phyloP scores from a whole-genome alignment of 2,113 vertebrate genomes.

The Poecile atricapillus region DNA sequence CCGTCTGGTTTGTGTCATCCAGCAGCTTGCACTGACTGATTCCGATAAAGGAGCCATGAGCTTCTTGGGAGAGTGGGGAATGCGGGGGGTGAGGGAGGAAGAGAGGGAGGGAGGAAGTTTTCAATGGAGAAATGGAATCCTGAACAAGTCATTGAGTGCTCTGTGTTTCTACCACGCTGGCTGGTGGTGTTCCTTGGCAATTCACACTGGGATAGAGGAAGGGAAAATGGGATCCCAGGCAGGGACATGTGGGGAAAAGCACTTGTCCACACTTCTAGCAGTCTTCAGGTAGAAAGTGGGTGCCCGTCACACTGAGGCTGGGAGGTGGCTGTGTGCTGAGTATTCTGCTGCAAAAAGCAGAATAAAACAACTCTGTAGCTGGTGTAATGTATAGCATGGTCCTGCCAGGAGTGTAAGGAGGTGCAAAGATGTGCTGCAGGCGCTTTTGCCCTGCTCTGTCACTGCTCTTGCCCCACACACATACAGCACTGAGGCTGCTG shows the following conservation, averaged over 20 bases:
- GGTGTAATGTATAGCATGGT: not conserved
- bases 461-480: rapidly evolving
- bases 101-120: conserved; percentile 1
- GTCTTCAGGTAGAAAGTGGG: not conserved
- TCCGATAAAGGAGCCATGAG: not conserved
- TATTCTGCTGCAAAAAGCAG: not conserved
- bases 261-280: not conserved
- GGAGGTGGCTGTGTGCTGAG: not conserved
- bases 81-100: too few relatives aligned
- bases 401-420: not conserved
- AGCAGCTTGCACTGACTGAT: conserved; percentile 19
- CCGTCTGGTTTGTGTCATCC: conserved; percentile 51
- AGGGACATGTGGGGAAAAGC: not conserved
- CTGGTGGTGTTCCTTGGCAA: not conserved
- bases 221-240: not conserved
- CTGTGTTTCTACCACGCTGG: not conserved
- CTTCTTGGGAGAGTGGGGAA: not conserved
- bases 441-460: not conserved
- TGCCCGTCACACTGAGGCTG: rapidly evolving
- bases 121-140: not conserved
- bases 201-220: rapidly evolving
- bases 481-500: not conserved
- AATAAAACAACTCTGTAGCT: not conserved
- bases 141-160: rapidly evolving
- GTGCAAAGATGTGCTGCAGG: not conserved